Evolutionary conservation across 2,797 vertebrate genomes (phyloP), one percentile per base, ranked within the genome.

Genomic region (Cheracebus regulus): DNA sequence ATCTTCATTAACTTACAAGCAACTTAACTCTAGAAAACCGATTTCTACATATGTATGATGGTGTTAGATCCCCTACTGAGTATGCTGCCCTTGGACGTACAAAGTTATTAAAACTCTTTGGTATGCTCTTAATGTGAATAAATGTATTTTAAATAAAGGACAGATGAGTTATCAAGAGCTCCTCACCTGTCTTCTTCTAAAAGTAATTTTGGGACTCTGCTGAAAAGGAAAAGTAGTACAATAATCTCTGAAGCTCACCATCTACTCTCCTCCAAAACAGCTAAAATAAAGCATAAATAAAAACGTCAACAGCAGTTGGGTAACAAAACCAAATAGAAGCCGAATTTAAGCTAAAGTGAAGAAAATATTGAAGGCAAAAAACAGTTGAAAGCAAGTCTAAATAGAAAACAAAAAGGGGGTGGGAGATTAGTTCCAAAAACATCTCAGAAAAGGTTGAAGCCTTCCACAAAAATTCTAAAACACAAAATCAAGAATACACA

Each of bases 11-110:
- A 52, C n/a, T 88, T 58, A 46, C 41, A 81, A 30, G 33, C 36
- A 88, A 61, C 86, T 86, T 92, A 26, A 64, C 75, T 88, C 41
- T 55, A 81, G 50, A 86, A 85, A 93, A 88, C 61, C 30, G 89
- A 72, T 95, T 57, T 67, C 70, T 73, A 44, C 19, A 28, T 88
- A 61, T 81, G 36, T 82, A 75, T 52, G 44, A 78, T 33, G 41
- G 4, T 80, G 11, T 39, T 84, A 88, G 48, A 80, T 10, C 1
- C 17, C 46, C 48, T 72, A 41, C 44, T 64, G 14, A 19, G 1
- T 61, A 52, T 30, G 75, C 19, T 36, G 67, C 55, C 39, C 26
- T 72, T 41, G 22, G 13, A 50, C 57, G 14, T 36, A 84, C 50
- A 84, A 72, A 17, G 8, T 39, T 9, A 44, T 87, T 79, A 48